Conservation (phyloP, 2,888 invertebrate genomes). For the Ichneumoninae sp. region DNA sequence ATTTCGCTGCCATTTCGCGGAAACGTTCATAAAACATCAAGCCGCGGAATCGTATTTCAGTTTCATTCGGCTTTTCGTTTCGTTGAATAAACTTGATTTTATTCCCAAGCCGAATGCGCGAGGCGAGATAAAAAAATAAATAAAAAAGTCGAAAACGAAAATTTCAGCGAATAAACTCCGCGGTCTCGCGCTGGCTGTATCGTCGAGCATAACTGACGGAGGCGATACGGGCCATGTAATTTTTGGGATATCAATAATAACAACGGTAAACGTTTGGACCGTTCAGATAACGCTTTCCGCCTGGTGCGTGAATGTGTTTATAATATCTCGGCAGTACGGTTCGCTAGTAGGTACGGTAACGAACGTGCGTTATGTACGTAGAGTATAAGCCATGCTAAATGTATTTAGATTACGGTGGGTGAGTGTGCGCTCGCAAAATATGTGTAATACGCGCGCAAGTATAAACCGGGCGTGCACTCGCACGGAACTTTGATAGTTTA, state of each 20-base stretch:
- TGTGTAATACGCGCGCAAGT: constrained; percentile 4
- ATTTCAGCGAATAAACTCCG: constrained; percentile 16
- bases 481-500: constrained; percentile 57
- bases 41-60: neutral
- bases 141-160: neutral
- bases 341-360: neutral
- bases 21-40: neutral
- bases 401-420: neutral
- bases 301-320: neutral
- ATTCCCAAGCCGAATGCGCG: neutral
- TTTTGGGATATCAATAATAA: constrained; percentile 45
- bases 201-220: constrained; percentile 12
- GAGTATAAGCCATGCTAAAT: neutral
- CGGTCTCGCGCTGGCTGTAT: constrained; percentile 11
- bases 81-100: constrained; percentile 5
- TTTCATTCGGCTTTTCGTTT: neutral
- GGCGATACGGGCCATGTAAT: constrained; percentile 31
- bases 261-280: constrained; percentile 31
- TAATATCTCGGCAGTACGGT: neutral
- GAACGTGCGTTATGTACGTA: neutral
- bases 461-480: constrained; percentile 19
- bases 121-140: constrained; percentile 20
- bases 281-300: constrained; percentile 24
- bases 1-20: neutral
- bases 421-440: neutral